Evolutionary conservation across 2,888 invertebrate genomes (phyloP).

Genomic region (Drosophila austrosaltans): DNA sequence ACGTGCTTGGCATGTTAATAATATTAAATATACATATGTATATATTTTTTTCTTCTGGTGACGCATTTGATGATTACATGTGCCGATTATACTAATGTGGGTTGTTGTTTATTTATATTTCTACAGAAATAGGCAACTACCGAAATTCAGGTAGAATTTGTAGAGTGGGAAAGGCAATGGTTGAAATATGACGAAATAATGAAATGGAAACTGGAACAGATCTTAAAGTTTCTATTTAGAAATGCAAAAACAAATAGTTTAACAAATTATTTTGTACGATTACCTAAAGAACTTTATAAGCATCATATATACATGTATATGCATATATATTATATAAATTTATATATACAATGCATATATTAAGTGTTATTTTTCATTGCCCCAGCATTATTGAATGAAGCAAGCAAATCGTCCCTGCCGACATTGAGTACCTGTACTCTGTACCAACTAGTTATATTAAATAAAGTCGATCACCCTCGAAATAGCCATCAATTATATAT

Average conservation of each 20-base stretch:
- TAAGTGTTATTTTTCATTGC: no score
- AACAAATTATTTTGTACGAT: no score
- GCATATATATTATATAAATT: no score
- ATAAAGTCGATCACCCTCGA: no score
- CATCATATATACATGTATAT: no score
- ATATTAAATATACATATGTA: conserved; percentile 38
- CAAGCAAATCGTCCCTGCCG: no score
- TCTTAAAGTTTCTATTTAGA: background rate
- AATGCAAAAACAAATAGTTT: background rate
- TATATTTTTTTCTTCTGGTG: conserved; percentile 45
- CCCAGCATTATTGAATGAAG: no score
- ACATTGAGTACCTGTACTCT: no score
- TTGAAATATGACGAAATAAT: conserved; percentile 15
- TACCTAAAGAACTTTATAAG: no score
- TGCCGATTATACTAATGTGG: conserved; percentile 3
- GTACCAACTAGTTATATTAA: no score
- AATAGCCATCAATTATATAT: no score
- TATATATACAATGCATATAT: no score
- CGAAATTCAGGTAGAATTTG: conserved; percentile 22
- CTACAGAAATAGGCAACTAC: conserved; percentile 42
- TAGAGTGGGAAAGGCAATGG: conserved; percentile 46
- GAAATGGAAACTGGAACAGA: background rate
- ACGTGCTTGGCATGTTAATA: conserved; percentile 75
- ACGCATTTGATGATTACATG: conserved; percentile 49
- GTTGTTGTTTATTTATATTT: conserved; percentile 17